Base-by-base conservation (phyloP, 1,140 invertebrate species). In the Drosophila pandora region DNA sequence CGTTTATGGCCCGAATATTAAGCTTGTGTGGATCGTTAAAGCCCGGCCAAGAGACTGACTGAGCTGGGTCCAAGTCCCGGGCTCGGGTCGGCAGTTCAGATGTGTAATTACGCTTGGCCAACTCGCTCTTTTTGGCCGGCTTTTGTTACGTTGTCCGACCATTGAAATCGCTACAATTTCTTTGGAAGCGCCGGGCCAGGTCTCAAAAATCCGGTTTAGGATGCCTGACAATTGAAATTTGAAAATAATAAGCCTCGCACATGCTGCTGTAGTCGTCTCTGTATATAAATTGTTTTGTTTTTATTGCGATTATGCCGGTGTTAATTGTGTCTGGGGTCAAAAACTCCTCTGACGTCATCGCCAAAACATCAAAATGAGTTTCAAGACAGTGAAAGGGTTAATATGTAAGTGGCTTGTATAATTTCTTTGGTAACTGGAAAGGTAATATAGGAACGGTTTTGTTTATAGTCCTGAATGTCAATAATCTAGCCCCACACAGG, bases 321-420 rank as follows among this genome's bases (percentile, higher is more conserved):
- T 82, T 82, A 82, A 79, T 77, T 85, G 73, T 60, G 69, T 47
- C 67, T 74, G 68, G 77, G 81, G 81, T 85, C 81, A 85, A 85
- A 80, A 73, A 53, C 81, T 74, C 50, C 63, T 58, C 50, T 85
- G 73, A 85, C 76, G 76, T 84, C 80, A 84, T 47, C 7, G 50
- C 63, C 41, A 7, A 43, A 43, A 43, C 8, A 21, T 13, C 13
- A 43, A 43, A 43, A 22, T 58, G 22, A 70, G 61, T 70, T 70
- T 43, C 22, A 17, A 59, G 65, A 58, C 78, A 75, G 61, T 63
- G 73, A 81, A 81, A 81, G 68, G 73, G 39, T 61, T 76, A 28
- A 53, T 12, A 13, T 48, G 47, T 52, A 21, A 21, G 12, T 37
- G 54, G 56, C 32, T 64, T 71, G 50, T 49, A 56, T 47, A 55